Base-by-base conservation (phyloP, 2,113 vertebrate genomes). In the Corydoras maculifer region DNA sequence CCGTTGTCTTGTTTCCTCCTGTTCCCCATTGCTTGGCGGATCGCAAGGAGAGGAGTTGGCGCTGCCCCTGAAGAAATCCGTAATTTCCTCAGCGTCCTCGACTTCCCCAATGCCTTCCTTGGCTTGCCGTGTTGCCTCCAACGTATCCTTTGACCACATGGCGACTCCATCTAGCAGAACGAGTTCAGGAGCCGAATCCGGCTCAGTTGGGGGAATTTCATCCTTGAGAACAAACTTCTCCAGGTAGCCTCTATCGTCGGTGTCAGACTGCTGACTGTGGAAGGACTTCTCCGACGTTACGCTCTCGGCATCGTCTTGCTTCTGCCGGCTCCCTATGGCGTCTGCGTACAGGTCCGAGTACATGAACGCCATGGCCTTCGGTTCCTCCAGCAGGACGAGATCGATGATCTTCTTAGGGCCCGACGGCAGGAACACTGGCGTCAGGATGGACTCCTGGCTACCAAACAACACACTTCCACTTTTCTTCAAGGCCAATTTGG, bases 201-300 rank as follows among this genome's bases (percentile, higher is more conserved):
- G 14, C 55, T 77, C 79, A 30, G 78, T 81, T 9, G 67, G 80
- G 35, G 87, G 92, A 78, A 91, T 91, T 81, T 96, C 94, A 82
- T 95, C 93, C 84, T 90, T 93, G 15, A 96, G 92, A 75, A 85
- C 87, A 9, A 94, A 96, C 80, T 96, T 98, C 88, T 99, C 93
- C 76, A 97, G 88, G 85, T 96, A 95, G 0, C 94, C 89, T 75
- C 91, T 89, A 72, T 94, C 93, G 77, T 95, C 93, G 2, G 84
- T 80, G 78, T 95, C 93, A 68, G 93, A 96, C 73, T 90, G 81
- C 80, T 91, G 89, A 2, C 90, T 91, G 71, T 91, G 91, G 76
- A 95, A 93, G 50, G 94, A 91, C 8, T 86, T 87, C 73, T 93
- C 92, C 7, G 92, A 94, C 65, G 86, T 85, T 72, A 87, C 51